Evolutionary conservation across 2,888 invertebrate genomes (phyloP).

Genomic region (Crepidodera aurea): DNA sequence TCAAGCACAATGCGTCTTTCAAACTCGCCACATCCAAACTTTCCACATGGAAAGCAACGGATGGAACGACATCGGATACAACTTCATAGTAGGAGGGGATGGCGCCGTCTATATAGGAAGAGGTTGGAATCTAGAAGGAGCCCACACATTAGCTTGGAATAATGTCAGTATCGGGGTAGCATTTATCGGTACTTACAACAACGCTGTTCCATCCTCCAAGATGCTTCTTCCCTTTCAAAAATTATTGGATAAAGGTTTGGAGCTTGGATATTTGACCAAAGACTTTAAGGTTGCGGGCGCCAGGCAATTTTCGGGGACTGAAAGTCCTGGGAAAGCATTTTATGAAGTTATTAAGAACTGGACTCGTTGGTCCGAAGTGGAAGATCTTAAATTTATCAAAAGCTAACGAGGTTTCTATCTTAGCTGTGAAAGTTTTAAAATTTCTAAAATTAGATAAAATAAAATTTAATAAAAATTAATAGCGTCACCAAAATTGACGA

Average conservation of each 20-base stretch:
- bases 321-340: slow-evolving; percentile 74
- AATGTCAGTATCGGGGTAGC: slow-evolving; percentile 73
- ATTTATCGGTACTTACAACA: slow-evolving; percentile 76
- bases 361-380: slow-evolving; percentile 66
- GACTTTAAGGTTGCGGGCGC: slow-evolving; percentile 76
- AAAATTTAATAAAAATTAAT: no score
- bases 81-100: slow-evolving; percentile 82
- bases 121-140: slow-evolving; percentile 48
- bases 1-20: slow-evolving; percentile 49
- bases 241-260: slow-evolving; percentile 70
- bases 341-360: slow-evolving; percentile 72
- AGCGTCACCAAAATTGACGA: no score
- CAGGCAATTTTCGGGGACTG: slow-evolving; percentile 70
- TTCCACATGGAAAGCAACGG: slow-evolving; percentile 73
- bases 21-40: slow-evolving; percentile 66
- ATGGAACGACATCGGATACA: slow-evolving; percentile 78
- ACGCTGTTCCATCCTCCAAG: slow-evolving; percentile 62
- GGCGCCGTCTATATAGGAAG: slow-evolving; percentile 75
- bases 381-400: slow-evolving; percentile 4
- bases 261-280: slow-evolving; percentile 66
- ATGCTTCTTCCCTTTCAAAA: slow-evolving; percentile 70
- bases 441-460: no score
- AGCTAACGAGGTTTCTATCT: no score
- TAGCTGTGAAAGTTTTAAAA: no score
- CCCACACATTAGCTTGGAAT: slow-evolving; percentile 76